Conservation (phyloP, 1,140 invertebrate genomes). For the Drosophila seguyi region DNA sequence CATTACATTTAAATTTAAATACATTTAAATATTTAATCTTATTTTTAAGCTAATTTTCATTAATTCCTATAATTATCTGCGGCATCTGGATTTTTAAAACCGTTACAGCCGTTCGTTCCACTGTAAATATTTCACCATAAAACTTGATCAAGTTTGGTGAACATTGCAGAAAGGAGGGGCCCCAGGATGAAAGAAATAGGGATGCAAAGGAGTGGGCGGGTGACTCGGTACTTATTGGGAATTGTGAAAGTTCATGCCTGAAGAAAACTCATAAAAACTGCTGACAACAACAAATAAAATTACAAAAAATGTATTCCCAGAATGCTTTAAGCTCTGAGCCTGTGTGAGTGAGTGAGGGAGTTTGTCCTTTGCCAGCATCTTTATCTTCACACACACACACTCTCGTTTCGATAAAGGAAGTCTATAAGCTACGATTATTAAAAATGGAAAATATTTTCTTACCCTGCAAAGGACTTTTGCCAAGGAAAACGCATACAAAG, state of each 20-base stretch:
- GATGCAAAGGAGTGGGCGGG: background rate
- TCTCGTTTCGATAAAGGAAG: background rate
- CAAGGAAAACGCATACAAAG: conserved; percentile 14
- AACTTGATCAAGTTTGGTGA: conserved; percentile 48
- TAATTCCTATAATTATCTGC: too few species aligned
- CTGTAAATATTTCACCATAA: conserved; percentile 43
- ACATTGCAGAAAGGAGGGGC: conserved; percentile 30
- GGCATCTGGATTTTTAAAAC: too few species aligned
- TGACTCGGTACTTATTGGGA: conserved; percentile 51
- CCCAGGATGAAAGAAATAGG: background rate
- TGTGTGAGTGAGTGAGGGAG: conserved; percentile 3
- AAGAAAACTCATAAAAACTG: conserved; percentile 54
- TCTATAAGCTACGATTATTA: conserved; percentile 77
- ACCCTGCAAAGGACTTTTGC: conserved; percentile 23
- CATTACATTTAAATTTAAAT: too few species aligned
- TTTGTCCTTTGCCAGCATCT: conserved; percentile 23
- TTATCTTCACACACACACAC: conserved; percentile 23
- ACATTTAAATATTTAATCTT: too few species aligned
- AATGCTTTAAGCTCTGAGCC: conserved; percentile 34
- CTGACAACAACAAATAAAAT: conserved; percentile 58
- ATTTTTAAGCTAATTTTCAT: too few species aligned
- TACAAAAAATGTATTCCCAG: conserved; percentile 47
- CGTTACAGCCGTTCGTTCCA: too few species aligned
- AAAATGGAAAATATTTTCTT: conserved; percentile 69
- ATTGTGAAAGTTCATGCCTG: conserved; percentile 50